Base-by-base conservation (phyloP, 2,888 invertebrate species). In the Galerucella calmariensis region DNA sequence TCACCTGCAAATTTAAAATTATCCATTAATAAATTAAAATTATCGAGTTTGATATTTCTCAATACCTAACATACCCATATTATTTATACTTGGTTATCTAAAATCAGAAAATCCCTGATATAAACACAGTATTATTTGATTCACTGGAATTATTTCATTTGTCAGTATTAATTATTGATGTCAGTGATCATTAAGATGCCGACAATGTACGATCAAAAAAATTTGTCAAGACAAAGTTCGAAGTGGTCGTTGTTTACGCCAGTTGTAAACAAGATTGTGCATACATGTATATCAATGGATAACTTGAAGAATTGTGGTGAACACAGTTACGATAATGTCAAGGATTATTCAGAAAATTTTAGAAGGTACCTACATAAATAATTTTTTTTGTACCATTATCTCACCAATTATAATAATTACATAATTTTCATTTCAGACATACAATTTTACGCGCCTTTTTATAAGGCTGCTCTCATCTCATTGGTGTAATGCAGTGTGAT, bases 271-370 rank as follows among this genome's bases (percentile, higher is more conserved):
- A 74, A 68, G 65, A 75, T 68, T n/a, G 66, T 69, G 66, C 62
- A 70, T 14, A 53, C 48, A 9, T 35, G 61, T 53, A n/a, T n/a
- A n/a, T 76, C 76, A 11, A 41, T 67, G 24, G 68, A 62, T 8
- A 61, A 58, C 16, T 53, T 76, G 14, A 72, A 72, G 16, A 61
- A 71, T 48, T 75, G 65, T 48, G 73, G 74, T n/a, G 58, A 67
- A 46, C 59, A 75, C 16, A n/a, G 20, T 69, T 67, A 73, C 20
- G 62, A 65, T 14, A 68, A 74, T 62, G 59, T 58, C 20, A 46
- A 44, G 14, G 69, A 68, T 12, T 77, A 77, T 68, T 61, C 58
- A 35, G 75, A 77, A 58, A 51, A 65, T 16, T 67, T 63, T 27
- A 75, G 59, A 66, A 74, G 74, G 75, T 76, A 78, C n/a, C 2